Evolutionary conservation across 2,113 vertebrate species (phyloP).

Genomic region (Carettochelys insculpta): DNA sequence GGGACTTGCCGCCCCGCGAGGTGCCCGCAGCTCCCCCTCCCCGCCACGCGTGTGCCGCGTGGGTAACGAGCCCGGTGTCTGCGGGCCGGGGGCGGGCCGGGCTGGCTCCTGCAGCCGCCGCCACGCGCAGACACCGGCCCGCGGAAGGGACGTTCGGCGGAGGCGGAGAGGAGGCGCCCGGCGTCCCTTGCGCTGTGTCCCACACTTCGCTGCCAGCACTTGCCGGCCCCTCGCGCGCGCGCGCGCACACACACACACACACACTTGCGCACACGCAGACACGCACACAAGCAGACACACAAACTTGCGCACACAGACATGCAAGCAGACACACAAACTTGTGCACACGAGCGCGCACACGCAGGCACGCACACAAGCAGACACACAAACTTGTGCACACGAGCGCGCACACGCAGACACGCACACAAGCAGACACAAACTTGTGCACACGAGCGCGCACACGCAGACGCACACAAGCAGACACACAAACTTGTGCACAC

Average conservation of each 20-base stretch:
- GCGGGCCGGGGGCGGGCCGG: too few relatives aligned
- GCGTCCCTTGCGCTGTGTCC: background rate
- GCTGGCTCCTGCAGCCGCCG: too few relatives aligned
- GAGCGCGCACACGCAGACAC: accelerated
- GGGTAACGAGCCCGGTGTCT: too few relatives aligned
- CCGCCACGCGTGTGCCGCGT: too few relatives aligned
- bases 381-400: background rate
- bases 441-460: too few relatives aligned
- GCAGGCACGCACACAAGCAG: accelerated
- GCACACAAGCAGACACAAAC: background rate
- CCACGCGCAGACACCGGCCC: too few relatives aligned
- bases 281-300: accelerated
- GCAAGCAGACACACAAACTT: too few relatives aligned
- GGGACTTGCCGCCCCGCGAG: background rate
- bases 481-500: too few relatives aligned
- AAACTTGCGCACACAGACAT: accelerated
- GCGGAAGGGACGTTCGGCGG: accelerated
- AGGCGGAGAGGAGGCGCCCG: background rate
- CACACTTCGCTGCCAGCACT: too few relatives aligned
- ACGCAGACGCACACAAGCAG: accelerated
- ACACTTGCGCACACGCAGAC: background rate
- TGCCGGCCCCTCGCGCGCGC: accelerated
- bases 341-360: accelerated
- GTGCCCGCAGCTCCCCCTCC: background rate
- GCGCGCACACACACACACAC: accelerated